These are phyloP conservation scores for Tretioscincus oriximinensis DNA, from an alignment of 2,113 vertebrate species.

Conservation along the genomic window DNA sequence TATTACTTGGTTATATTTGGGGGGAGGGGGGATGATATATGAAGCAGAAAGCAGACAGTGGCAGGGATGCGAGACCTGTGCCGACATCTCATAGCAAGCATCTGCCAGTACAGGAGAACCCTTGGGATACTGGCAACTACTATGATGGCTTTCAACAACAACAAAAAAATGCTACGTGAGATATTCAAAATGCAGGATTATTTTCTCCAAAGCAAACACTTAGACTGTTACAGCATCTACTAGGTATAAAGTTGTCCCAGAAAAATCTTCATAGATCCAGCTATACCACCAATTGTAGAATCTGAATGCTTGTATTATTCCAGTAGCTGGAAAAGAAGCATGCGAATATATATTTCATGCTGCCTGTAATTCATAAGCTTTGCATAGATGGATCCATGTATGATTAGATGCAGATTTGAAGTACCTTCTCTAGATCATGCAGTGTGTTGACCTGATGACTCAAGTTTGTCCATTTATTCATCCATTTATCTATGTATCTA, in stretches of 20 bases:
- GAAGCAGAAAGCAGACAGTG: conserved; percentile 43
- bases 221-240: neutral
- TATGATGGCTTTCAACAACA: neutral
- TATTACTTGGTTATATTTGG: conserved; percentile 64
- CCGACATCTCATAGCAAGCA: conserved; percentile 49
- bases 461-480: too few relatives aligned
- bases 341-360: neutral
- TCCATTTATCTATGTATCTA: too few relatives aligned
- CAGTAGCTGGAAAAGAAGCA: neutral
- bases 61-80: conserved; percentile 36
- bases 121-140: conserved; percentile 27
- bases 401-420: neutral
- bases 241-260: neutral
- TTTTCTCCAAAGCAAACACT: neutral
- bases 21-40: conserved; percentile 53
- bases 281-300: neutral
- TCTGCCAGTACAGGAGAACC: conserved; percentile 40
- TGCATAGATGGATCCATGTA: neutral
- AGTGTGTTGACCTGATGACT: too few relatives aligned
- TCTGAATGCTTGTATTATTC: neutral
- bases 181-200: conserved; percentile 18
- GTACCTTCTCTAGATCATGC: too few relatives aligned
- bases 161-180: neutral
- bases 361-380: neutral
- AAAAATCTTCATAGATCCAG: neutral